Evolutionary conservation across 2,113 vertebrate species (phyloP).

Genomic region (Benitochromis conjunctus): DNA sequence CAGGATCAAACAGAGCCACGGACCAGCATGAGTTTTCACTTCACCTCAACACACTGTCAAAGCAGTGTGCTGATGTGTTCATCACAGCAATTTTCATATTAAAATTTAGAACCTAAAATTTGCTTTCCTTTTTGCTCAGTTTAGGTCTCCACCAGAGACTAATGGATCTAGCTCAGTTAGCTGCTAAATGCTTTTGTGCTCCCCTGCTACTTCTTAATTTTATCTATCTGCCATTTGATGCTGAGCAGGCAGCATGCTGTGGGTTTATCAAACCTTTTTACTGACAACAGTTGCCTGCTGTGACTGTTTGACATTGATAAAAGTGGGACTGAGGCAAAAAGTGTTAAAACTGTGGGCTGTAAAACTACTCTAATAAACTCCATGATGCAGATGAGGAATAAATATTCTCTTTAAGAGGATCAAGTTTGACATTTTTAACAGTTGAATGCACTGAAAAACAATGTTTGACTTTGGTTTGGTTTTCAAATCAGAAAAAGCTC

Average conservation of each 20-base stretch:
- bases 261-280: background rate
- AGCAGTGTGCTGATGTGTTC: conserved; percentile 6
- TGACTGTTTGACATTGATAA: background rate
- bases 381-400: background rate
- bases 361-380: background rate
- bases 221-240: background rate
- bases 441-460: background rate
- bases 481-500: background rate
- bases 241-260: background rate
- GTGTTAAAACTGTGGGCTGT: background rate
- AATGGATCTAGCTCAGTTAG: background rate
- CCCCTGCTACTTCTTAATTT: background rate
- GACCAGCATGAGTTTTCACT: background rate
- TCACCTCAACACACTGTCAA: background rate
- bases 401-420: background rate
- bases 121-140: background rate
- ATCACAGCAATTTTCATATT: background rate
- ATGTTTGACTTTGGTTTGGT: background rate
- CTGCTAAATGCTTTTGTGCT: background rate
- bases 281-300: background rate
- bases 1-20: conserved; percentile 28
- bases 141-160: background rate
- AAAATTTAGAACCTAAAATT: background rate
- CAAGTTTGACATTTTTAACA: background rate
- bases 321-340: background rate